Conservation (phyloP, 2,888 invertebrate species). For the Auanema sp. region DNA sequence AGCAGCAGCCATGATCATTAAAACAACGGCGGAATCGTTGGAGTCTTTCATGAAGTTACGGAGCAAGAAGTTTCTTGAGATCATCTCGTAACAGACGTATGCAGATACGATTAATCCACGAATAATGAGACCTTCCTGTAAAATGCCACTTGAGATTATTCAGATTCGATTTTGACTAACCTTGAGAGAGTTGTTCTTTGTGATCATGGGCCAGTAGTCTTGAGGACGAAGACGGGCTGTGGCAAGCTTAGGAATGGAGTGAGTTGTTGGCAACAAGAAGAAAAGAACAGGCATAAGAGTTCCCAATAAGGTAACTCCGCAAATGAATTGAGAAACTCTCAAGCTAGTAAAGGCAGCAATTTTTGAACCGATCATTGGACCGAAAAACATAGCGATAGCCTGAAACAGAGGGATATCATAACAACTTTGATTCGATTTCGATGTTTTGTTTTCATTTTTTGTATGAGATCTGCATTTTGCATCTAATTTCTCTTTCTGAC, state of each 20-base stretch:
- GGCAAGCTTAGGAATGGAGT: constrained; percentile 61
- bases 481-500: constrained; percentile 17
- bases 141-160: background rate
- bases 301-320: constrained; percentile 50
- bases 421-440: background rate
- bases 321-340: constrained; percentile 51
- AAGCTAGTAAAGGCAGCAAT: constrained; percentile 60
- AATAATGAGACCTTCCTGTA: constrained; percentile 57
- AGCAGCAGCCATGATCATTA: constrained; percentile 60
- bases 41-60: constrained; percentile 61
- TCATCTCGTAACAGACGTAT: constrained; percentile 63
- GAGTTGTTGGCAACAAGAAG: constrained; percentile 61
- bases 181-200: constrained; percentile 45
- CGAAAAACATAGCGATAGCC: constrained; percentile 56
- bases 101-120: constrained; percentile 58
- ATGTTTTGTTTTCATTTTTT: background rate
- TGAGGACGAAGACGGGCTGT: constrained; percentile 61
- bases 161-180: constrained; percentile 4
- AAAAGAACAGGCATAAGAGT: constrained; percentile 55
- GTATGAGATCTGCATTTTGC: background rate
- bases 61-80: constrained; percentile 63
- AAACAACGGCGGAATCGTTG: constrained; percentile 59
- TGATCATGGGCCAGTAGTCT: constrained; percentile 62
- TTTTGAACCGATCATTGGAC: constrained; percentile 58
- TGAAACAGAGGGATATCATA: too few relatives aligned